Evolutionary conservation across 30 jellyfish, hydroid and myxozoan genomes (phyloP), one percentile per base, ranked within the genome.

Genomic region (Aurelia coerulea): DNA sequence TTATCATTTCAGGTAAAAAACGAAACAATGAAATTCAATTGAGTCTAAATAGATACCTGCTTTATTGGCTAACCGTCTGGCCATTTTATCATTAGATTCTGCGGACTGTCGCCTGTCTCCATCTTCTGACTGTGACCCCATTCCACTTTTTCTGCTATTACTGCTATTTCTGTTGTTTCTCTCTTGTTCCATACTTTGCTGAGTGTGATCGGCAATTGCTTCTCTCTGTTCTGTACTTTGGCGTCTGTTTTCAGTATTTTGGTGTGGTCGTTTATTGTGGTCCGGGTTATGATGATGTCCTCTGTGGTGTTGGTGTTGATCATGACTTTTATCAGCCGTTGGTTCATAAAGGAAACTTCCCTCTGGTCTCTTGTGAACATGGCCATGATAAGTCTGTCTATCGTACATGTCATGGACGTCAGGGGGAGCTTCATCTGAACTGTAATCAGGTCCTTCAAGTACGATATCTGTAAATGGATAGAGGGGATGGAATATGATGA

Each of bases 371-470:
- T 35, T 50, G 42, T 52, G 78, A 16, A 50, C 54, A 19, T 78
- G 62, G 32, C 67, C 63, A 15, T 78, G 54, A 62, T 7, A 37
- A 60, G 64, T 5, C 49, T 62, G 65, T 78, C 64, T n/a, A 15
- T 23, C 70, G 35, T 60, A 23, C 12, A 6, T 3, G 35, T 60
- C 70, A 60, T 60, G 70, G 31, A 60, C 70, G 35, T 60, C 70
- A 17, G 70, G 70, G 14, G 33, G 62, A 14, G 37, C 73, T 4
- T 83, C 92, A 68, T 73, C 92, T 2, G 92, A 83, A 16, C 73
- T 73, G 52, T 83, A 83, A 51, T 69, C 73, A 46, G 56, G 74
- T 71, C 84, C 92, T 35, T 83, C 92, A 70, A 83, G 62, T 5
- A 83, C 73, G 54, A 18, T 56, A 83, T 83, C 92, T 83, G 78